Evolutionary conservation across 2,113 vertebrate species (phyloP).

Genomic region (Nestor notabilis): DNA sequence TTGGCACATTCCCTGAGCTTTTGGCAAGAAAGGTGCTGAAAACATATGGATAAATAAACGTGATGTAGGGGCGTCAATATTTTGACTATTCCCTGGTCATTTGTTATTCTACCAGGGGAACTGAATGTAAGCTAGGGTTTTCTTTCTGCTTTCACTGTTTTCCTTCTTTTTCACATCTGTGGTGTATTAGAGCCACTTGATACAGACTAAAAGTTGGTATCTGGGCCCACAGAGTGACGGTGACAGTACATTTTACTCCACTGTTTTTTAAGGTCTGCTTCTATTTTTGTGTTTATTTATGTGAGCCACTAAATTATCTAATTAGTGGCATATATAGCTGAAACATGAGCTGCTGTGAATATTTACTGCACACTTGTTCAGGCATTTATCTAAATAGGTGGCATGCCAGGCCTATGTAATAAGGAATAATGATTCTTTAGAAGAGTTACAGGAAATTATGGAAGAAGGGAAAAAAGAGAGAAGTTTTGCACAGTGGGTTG

Average conservation of each 20-base stretch:
- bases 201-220: neutral
- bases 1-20: neutral
- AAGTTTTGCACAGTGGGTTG: constrained; percentile 72
- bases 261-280: constrained; percentile 51
- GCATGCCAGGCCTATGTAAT: constrained; percentile 79
- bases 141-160: neutral
- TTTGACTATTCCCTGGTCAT: neutral
- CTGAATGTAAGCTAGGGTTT: neutral
- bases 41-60: neutral
- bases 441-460: constrained; percentile 80
- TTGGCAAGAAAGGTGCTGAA: neutral
- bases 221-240: neutral
- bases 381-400: constrained; percentile 87
- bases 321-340: constrained; percentile 83
- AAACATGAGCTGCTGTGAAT: constrained; percentile 82
- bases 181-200: neutral
- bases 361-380: constrained; percentile 83
- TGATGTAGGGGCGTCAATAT: accelerated
- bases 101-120: neutral
- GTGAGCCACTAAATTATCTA: constrained; percentile 84
- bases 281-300: constrained; percentile 81
- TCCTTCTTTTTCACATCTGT: neutral
- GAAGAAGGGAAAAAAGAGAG: constrained; percentile 44
- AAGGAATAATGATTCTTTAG: constrained; percentile 84
- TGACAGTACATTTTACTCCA: constrained; percentile 35